Base-by-base conservation (phyloP, 2,113 vertebrate species). In the Catagonus wagneri region DNA sequence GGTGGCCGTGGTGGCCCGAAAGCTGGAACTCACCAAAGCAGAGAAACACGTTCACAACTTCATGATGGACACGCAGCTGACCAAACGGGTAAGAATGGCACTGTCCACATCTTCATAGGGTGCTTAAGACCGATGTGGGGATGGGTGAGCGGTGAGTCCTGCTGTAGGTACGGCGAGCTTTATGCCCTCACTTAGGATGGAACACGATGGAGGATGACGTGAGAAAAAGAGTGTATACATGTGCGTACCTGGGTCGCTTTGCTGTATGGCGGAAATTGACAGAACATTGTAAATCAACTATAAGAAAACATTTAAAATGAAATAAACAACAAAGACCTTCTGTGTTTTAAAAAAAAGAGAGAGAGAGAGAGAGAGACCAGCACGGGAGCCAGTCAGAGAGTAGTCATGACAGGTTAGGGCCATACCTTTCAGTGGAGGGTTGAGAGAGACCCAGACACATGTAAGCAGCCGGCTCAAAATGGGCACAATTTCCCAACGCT, bases 41-140 rank as follows among this genome's bases (percentile, higher is more conserved):
- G 99, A 99, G 98, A 99, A 99, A 89, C 99, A 99, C 0, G 99
- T 99, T 54, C 99, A 99, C 98, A 99, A 99, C 99, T 99, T 99
- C 98, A 99, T 99, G 99, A 99, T 99, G 99, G 99, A 99, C 98
- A 99, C 99, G 0, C 99, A 99, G 90, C 99, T 99, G 97, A 99
- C 99, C 1, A 99, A 99, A 98, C 97, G 99, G 99, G 99, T 99
- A 98, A 98, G 44, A 98, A 95, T n/a, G n/a, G 52, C 61, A 27
- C 0, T 4, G 20, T 0, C 34, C 68, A 1, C 0, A 0, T 20
- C n/a, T 6, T 2, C 3, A 2, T 0, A 25, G 56, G 52, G 15
- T 19, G 4, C 4, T 27, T 11, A 6, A 6, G 23, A 12, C 44
- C 29, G 4, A 2, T 7, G 7, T 1, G 34, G n/a, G n/a, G n/a